phyloP scores from a whole-genome alignment of 2,797 vertebrate genomes.

The Sparidentex hasta region DNA sequence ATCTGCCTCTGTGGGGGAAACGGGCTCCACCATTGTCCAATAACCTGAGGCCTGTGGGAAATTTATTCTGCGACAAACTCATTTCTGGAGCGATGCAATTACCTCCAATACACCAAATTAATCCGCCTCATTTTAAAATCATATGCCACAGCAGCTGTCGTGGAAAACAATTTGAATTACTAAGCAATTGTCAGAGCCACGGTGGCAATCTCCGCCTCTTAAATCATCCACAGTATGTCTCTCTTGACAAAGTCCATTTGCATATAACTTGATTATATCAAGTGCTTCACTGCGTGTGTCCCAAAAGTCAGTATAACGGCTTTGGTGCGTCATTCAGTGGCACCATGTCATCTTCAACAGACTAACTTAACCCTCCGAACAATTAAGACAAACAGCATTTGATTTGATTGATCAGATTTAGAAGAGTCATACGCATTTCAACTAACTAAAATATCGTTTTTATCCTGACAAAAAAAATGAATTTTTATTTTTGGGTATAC shows the following conservation, averaged over 20 bases:
- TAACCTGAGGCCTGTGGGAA: slow-evolving; percentile 65
- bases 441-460: not conserved
- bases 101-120: slow-evolving; percentile 59
- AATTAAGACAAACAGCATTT: not conserved
- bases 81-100: slow-evolving; percentile 58
- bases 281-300: slow-evolving; percentile 3
- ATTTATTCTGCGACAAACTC: slow-evolving; percentile 56
- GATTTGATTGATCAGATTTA: slow-evolving; percentile 9
- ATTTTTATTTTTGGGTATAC: no score
- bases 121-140: slow-evolving; percentile 58
- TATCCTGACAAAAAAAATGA: no score
- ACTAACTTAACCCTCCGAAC: not conserved
- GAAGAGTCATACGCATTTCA: slow-evolving; percentile 6
- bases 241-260: slow-evolving; percentile 37
- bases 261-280: slow-evolving; percentile 28
- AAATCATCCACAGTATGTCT: slow-evolving; percentile 28
- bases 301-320: not conserved
- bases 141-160: slow-evolving; percentile 39
- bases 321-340: not conserved
- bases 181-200: slow-evolving; percentile 9
- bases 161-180: slow-evolving; percentile 41
- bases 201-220: slow-evolving; percentile 13
- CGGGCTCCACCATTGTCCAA: slow-evolving; percentile 47
- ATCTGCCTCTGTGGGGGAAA: slow-evolving; percentile 43
- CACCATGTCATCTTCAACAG: not conserved